These are phyloP conservation scores for Bostrychus sinensis DNA, from an alignment of 2,113 vertebrate species.

Conservation along the genomic window DNA sequence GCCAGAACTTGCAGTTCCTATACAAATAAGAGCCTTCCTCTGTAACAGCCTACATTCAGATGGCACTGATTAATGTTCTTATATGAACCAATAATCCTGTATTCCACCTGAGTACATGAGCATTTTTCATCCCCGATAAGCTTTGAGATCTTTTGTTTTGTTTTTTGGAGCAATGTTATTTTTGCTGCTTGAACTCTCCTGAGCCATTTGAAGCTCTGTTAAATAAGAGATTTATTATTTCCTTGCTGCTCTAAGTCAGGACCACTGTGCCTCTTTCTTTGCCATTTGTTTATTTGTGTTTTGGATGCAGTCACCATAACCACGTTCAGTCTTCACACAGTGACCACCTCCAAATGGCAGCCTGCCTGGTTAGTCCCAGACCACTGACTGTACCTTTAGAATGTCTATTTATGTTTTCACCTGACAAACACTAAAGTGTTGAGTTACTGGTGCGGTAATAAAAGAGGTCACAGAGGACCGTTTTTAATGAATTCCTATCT, in stretches of 20 bases:
- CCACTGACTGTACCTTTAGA: slow-evolving; percentile 5
- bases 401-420: neutral
- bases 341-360: slow-evolving; percentile 11
- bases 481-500: slow-evolving; percentile 37
- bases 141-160: neutral
- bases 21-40: slow-evolving; percentile 39
- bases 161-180: slow-evolving; percentile 11
- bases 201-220: slow-evolving; percentile 36
- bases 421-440: neutral
- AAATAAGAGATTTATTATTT: slow-evolving; percentile 49
- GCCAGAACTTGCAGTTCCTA: slow-evolving; percentile 38
- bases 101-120: neutral
- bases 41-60: slow-evolving; percentile 5
- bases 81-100: slow-evolving; percentile 12
- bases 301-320: slow-evolving; percentile 38
- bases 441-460: slow-evolving; percentile 22
- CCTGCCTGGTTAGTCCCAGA: slow-evolving; percentile 9
- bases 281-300: slow-evolving; percentile 40
- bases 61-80: slow-evolving; percentile 10
- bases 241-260: slow-evolving; percentile 14
- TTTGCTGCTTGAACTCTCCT: slow-evolving; percentile 29
- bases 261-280: slow-evolving; percentile 33
- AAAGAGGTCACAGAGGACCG: slow-evolving; percentile 19
- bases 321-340: slow-evolving; percentile 21
- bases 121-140: neutral